A percentile compares a stretch with the other conserved stretches of the same genome.
Evolutionary conservation across 2,888 invertebrate genomes (phyloP).

Genomic region (Netelia inedita): DNA sequence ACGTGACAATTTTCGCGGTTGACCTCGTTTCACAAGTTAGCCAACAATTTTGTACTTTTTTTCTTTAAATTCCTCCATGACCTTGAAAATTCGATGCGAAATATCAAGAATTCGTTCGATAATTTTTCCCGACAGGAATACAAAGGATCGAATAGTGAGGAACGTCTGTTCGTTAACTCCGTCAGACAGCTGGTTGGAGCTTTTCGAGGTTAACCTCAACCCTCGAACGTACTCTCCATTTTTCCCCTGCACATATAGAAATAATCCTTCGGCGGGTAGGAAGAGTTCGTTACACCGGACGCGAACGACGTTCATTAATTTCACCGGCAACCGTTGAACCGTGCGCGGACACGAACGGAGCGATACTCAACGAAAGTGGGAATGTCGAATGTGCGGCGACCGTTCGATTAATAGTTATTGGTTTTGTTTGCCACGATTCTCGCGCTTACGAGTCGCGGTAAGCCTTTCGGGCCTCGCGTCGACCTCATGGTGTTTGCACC

Average conservation of each 20-base stretch:
- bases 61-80: no score
- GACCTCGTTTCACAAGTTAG: no score
- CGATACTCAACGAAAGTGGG: conserved; percentile 70
- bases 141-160: conserved; percentile 70
- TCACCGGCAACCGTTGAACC: conserved; percentile 28
- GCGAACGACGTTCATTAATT: conserved; percentile 64
- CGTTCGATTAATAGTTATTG: conserved; percentile 83
- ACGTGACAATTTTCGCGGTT: no score
- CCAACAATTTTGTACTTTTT: no score
- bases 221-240: background rate
- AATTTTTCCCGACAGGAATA: conserved; percentile 10
- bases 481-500: background rate
- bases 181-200: conserved; percentile 42
- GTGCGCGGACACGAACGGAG: conserved; percentile 41
- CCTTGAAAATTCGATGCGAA: background rate
- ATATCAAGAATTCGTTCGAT: conserved; percentile 13
- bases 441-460: conserved; percentile 16
- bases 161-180: conserved; percentile 75
- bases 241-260: background rate
- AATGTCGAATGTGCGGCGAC: conserved; percentile 81
- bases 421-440: conserved; percentile 75
- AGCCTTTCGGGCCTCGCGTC: conserved; percentile 40
- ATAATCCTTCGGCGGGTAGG: conserved; percentile 12
- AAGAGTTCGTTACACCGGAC: conserved; percentile 43
- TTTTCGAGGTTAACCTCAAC: conserved; percentile 11